These are phyloP conservation scores for Lasioglossum morio DNA, from an alignment of 2,888 invertebrate species.

Conservation along the genomic window DNA sequence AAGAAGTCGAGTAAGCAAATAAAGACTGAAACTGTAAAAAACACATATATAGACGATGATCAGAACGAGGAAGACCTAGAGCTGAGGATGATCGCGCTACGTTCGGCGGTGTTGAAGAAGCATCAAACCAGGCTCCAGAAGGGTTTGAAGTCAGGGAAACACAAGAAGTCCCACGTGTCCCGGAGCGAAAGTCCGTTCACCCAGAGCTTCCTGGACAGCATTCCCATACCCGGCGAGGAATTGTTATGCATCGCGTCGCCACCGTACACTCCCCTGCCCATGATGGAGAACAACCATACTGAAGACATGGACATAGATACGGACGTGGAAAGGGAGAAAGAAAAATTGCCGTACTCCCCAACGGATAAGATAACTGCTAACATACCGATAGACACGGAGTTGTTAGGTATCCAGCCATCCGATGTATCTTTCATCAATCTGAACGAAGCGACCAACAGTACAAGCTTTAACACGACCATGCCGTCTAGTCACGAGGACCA, in stretches of 20 bases:
- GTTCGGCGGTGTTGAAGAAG: conserved; percentile 89
- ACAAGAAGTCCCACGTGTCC: conserved; percentile 30
- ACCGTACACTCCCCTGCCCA: conserved; percentile 54
- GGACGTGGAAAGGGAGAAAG: conserved; percentile 79
- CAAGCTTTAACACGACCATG: conserved; percentile 27
- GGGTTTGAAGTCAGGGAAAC: conserved; percentile 44
- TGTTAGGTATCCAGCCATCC: conserved; percentile 75
- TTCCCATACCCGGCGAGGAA: conserved; percentile 71
- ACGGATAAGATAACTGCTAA: conserved; percentile 76
- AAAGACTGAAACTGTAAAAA: conserved; percentile 36
- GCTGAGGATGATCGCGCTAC: conserved; percentile 88
- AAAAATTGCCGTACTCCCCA: conserved; percentile 80
- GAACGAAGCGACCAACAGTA: conserved; percentile 43
- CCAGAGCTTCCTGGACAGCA: conserved; percentile 76
- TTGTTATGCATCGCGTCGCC: conserved; percentile 57
- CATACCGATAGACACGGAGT: conserved; percentile 71
- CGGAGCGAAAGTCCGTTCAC: conserved; percentile 79
- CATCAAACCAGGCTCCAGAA: conserved; percentile 86
- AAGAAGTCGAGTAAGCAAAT: conserved; percentile 62
- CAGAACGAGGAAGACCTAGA: conserved; percentile 88
- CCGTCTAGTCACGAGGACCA: conserved; percentile 29
- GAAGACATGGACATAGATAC: conserved; percentile 83
- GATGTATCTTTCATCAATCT: conserved; percentile 73
- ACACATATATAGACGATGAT: conserved; percentile 74
- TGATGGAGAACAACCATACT: conserved; percentile 62